These are phyloP conservation scores for Berghia stephanieae DNA, from an alignment of 1,140 invertebrate species.

Conservation along the genomic window DNA sequence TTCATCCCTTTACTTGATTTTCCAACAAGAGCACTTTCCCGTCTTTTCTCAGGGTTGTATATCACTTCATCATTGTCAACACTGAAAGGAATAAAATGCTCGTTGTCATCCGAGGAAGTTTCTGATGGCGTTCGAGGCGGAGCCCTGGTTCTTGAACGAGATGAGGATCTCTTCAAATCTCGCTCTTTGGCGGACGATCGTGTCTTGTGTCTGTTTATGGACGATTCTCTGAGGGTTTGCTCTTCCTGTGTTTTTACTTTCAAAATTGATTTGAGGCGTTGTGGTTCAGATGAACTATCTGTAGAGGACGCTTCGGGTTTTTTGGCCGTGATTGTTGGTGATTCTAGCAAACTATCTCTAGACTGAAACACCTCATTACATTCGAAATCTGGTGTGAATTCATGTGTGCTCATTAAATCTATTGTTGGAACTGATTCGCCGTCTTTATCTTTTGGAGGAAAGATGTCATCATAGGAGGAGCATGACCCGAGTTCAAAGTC, in stretches of 20 bases:
- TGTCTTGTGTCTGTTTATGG: no score
- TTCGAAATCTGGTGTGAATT: no score
- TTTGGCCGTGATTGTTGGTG: no score
- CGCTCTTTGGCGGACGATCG: neutral
- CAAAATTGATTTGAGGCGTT: slow-evolving; percentile 4
- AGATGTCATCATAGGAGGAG: slow-evolving; percentile 3
- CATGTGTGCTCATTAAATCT: no score
- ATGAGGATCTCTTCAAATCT: neutral
- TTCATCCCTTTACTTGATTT: neutral
- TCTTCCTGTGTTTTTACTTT: neutral
- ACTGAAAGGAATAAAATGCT: neutral
- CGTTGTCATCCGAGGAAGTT: neutral
- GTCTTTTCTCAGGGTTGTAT: neutral
- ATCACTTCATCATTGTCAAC: neutral
- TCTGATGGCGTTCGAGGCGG: neutral
- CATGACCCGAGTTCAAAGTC: slow-evolving; percentile 4
- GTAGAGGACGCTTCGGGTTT: no score
- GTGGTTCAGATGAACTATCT: no score
- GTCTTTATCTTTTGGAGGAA: no score
- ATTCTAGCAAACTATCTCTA: no score
- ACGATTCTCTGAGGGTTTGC: neutral
- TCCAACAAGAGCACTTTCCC: neutral
- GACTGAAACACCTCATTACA: no score
- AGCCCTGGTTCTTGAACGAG: neutral
- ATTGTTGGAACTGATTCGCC: no score